A percentile compares a stretch with the other conserved stretches of the same genome.
These are phyloP conservation scores for Octopus bimaculoides DNA, from an alignment of 1,140 invertebrate species.

Conservation along the genomic window DNA sequence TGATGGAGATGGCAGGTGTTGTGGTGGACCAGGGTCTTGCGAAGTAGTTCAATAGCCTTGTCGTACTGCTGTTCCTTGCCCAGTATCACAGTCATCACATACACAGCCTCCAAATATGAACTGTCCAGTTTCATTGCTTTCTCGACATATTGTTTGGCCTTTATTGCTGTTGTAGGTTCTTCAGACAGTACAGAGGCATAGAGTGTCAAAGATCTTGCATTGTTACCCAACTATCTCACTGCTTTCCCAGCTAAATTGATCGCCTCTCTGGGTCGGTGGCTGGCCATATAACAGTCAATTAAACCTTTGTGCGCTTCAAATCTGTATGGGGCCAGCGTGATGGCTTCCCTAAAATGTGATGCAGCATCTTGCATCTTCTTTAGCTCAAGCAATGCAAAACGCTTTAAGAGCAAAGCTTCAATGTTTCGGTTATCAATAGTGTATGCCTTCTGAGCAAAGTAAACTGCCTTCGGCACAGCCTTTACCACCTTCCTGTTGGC, in stretches of 20 bases:
- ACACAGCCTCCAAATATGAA: slow-evolving; percentile 68
- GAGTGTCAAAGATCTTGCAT: slow-evolving; percentile 67
- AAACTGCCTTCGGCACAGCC: slow-evolving; percentile 63
- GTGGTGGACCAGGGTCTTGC: slow-evolving; percentile 65
- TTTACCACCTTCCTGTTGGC: slow-evolving; percentile 60
- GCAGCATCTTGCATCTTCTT: slow-evolving; percentile 73
- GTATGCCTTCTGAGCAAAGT: slow-evolving; percentile 64
- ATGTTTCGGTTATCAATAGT: slow-evolving; percentile 58
- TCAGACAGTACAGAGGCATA: slow-evolving; percentile 35
- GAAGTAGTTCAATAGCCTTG: slow-evolving; percentile 58
- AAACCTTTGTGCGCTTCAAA: slow-evolving; percentile 70
- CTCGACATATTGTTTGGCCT: slow-evolving; percentile 62
- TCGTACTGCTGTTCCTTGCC: slow-evolving; percentile 58
- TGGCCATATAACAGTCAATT: slow-evolving; percentile 70
- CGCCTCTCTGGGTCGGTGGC: slow-evolving; percentile 69
- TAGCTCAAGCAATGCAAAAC: slow-evolving; percentile 68
- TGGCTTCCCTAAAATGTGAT: slow-evolving; percentile 71
- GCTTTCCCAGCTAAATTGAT: slow-evolving; percentile 68
- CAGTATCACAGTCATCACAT: slow-evolving; percentile 67
- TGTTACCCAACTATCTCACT: slow-evolving; percentile 70
- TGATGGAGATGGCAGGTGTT: slow-evolving; percentile 69
- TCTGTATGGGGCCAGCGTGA: slow-evolving; percentile 63
- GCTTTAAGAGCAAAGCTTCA: slow-evolving; percentile 72
- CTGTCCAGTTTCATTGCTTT: slow-evolving; percentile 70
- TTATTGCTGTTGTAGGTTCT: too few relatives aligned